These are phyloP conservation scores for Xylocopa sonorina DNA, from an alignment of 1,140 invertebrate species.

Conservation along the genomic window DNA sequence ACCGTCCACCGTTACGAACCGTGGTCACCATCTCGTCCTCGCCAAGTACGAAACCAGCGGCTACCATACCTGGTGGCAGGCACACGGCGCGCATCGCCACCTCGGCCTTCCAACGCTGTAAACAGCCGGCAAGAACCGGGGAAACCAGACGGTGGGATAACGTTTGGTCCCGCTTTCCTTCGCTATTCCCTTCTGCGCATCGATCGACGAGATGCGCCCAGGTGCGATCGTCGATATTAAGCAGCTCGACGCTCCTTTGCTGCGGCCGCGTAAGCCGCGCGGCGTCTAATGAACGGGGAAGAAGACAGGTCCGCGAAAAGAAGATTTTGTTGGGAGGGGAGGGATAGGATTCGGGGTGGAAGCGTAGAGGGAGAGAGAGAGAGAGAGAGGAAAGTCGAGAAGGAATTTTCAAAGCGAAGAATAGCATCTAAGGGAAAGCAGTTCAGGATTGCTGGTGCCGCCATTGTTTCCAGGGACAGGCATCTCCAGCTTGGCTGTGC, in stretches of 20 bases:
- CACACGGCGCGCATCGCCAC: constrained; percentile 31
- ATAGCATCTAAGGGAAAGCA: constrained; percentile 5
- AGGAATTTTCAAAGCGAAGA: constrained; percentile 41
- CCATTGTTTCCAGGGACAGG: constrained; percentile 36
- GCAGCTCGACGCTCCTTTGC: constrained; percentile 47
- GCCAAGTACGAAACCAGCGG: constrained; percentile 72
- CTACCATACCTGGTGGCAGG: constrained; percentile 71
- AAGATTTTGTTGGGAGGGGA: not conserved
- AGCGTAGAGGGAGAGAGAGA: constrained; percentile 43
- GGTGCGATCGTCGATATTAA: constrained; percentile 61
- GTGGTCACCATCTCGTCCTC: constrained; percentile 65
- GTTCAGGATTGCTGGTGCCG: not conserved
- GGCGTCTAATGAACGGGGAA: not conserved
- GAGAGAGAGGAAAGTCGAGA: no score
- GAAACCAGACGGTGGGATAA: constrained; percentile 71
- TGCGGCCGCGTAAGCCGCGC: constrained; percentile 4
- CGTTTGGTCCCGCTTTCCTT: constrained; percentile 25
- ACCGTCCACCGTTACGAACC: constrained; percentile 56
- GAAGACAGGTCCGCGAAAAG: not conserved
- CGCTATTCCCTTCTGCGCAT: not conserved
- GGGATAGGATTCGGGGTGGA: constrained; percentile 21
- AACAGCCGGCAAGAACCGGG: constrained; percentile 76
- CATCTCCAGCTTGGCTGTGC: not conserved
- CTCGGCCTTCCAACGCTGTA: constrained; percentile 70
- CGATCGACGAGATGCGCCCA: constrained; percentile 37